Evolutionary conservation across 2,797 vertebrate species (phyloP).

Genomic region (Masticophis lateralis): DNA sequence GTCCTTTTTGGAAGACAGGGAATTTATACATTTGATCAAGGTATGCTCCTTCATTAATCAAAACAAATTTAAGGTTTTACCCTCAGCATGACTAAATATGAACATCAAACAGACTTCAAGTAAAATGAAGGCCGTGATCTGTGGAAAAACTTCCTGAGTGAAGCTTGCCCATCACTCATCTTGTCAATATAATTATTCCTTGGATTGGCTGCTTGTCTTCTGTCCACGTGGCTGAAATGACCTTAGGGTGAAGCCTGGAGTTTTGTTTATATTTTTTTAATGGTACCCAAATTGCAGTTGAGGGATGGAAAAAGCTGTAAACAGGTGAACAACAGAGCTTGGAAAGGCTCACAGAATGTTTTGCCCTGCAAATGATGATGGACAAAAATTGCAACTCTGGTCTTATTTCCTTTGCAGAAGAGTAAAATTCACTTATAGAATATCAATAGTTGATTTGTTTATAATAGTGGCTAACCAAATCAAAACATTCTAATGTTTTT

Average conservation of each 20-base stretch:
- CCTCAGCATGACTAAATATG: neutral
- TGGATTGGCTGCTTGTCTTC: neutral
- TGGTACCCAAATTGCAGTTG: neutral
- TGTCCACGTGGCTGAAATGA: neutral
- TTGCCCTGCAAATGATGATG: neutral
- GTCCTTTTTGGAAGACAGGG: neutral
- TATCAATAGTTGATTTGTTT: constrained; percentile 20
- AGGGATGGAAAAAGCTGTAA: neutral
- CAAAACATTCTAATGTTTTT: constrained; percentile 9
- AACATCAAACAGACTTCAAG: neutral
- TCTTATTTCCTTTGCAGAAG: neutral
- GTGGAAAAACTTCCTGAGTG: neutral
- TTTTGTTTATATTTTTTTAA: neutral
- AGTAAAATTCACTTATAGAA: neutral
- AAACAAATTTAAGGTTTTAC: neutral
- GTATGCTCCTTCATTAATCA: neutral
- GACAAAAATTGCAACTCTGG: neutral
- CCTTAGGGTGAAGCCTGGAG: neutral
- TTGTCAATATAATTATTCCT: neutral
- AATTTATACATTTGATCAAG: neutral
- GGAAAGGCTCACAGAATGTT: neutral
- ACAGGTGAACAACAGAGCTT: neutral
- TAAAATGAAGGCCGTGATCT: neutral
- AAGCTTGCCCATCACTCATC: neutral
- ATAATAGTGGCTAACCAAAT: constrained; percentile 28